These are phyloP conservation scores for Vicugna pacos DNA, from an alignment of 2,113 vertebrate genomes.

Conservation along the genomic window DNA sequence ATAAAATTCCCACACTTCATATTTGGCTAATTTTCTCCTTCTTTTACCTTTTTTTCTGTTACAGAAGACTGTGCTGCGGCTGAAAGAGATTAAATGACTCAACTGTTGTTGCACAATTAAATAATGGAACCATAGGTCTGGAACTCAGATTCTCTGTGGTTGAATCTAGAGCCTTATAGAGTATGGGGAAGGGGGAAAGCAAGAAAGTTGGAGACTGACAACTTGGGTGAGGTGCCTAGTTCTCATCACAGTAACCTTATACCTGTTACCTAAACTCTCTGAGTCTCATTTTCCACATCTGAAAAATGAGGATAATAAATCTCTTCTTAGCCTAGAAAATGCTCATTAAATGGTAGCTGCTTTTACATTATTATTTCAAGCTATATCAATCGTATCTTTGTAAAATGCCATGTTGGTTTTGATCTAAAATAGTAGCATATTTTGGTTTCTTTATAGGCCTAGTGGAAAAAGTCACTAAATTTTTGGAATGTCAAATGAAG, in stretches of 20 bases:
- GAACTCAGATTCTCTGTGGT: not conserved
- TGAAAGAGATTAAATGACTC: not conserved
- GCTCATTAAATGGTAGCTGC: not conserved
- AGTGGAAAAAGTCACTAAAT: not conserved
- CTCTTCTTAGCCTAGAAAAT: not conserved
- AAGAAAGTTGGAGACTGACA: not conserved
- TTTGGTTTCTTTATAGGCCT: not conserved
- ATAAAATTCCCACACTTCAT: not conserved
- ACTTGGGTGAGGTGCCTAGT: not conserved
- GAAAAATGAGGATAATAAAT: not conserved
- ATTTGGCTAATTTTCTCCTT: not conserved
- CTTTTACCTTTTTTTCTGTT: not conserved
- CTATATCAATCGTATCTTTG: not conserved
- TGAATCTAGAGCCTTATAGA: not conserved
- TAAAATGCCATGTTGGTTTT: not conserved
- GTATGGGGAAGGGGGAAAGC: not conserved
- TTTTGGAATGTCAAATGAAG: not conserved
- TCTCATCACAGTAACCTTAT: not conserved
- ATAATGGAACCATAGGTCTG: not conserved
- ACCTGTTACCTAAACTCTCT: not conserved
- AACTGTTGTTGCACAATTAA: not conserved
- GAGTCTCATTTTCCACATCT: not conserved
- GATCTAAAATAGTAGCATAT: not conserved
- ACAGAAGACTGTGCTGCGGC: not conserved
- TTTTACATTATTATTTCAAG: slow-evolving; percentile 9